These are phyloP conservation scores for Oryzias javanicus DNA, from an alignment of 2,113 vertebrate genomes.

Conservation along the genomic window DNA sequence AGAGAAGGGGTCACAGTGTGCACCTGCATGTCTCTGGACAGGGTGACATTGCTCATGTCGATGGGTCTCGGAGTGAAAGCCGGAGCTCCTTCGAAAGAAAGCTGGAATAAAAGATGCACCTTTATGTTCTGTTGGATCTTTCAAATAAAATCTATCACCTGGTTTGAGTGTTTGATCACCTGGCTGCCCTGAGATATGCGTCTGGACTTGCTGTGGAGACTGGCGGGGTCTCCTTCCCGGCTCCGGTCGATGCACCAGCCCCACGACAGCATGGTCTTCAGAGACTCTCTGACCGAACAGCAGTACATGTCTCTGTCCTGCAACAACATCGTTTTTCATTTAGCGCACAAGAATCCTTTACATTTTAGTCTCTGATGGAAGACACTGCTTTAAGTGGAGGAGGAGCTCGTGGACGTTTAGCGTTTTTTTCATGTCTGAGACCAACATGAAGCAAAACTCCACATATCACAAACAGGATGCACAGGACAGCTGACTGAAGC, in stretches of 20 bases:
- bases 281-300: conserved; percentile 89
- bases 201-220: conserved; percentile 84
- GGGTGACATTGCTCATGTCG: conserved; percentile 96
- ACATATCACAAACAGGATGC: no score
- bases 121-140: background rate
- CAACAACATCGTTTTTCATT: background rate
- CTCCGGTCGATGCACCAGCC: conserved; percentile 91
- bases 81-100: conserved; percentile 86
- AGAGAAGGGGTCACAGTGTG: background rate
- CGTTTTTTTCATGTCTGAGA: no score
- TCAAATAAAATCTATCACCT: no score
- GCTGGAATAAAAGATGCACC: conserved; percentile 60
- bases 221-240: conserved; percentile 86
- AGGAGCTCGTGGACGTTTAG: no score
- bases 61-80: conserved; percentile 90
- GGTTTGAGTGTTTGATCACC: conserved; percentile 58
- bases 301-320: conserved; percentile 94
- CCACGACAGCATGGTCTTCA: conserved; percentile 94
- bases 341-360: no score
- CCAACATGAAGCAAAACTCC: no score
- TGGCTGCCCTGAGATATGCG: conserved; percentile 93
- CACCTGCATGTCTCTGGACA: conserved; percentile 92
- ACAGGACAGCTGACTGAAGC: no score
- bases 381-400: no score
- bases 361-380: no score